Conservation (phyloP, 2,888 invertebrate genomes). For the Mesorhabditis sp. region DNA sequence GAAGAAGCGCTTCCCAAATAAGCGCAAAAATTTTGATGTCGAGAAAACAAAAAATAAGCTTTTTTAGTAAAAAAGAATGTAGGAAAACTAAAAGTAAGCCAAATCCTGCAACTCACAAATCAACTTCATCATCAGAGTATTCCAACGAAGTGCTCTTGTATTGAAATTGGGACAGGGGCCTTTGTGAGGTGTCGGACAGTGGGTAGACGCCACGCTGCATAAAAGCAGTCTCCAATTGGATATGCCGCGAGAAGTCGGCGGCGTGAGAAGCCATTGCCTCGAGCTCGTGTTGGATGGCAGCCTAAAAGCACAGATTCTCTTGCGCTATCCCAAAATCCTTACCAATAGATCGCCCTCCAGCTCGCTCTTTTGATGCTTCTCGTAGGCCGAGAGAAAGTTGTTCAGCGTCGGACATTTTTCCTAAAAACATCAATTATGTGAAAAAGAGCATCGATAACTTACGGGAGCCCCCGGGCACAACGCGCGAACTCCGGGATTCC, state of each 20-base stretch:
- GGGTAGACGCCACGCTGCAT: conserved; percentile 25
- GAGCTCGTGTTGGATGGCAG: conserved; percentile 28
- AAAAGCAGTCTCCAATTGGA: conserved; percentile 24
- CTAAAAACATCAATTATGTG: neutral
- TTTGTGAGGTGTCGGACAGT: conserved; percentile 11
- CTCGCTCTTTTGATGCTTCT: neutral
- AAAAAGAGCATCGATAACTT: neutral
- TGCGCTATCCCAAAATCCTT: neutral
- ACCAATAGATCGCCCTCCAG: neutral
- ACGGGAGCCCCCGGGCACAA: no score
- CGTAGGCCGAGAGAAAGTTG: neutral
- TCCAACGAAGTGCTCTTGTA: neutral
- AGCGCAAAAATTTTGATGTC: no score
- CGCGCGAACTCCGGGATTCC: no score
- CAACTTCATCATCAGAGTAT: neutral
- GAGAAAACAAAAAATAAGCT: no score
- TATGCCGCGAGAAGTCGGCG: conserved; percentile 15
- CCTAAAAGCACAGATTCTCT: conserved; percentile 11
- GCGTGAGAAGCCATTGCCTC: conserved; percentile 26
- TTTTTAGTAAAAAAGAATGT: no score
- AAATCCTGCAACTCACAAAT: neutral
- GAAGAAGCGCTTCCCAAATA: no score
- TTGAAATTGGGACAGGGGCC: neutral
- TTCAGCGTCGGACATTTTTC: neutral
- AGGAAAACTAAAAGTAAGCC: no score